Percentiles rank a stretch among this genome's conserved stretches.
Conservation (phyloP, 2,888 invertebrate species). For the Ormyrus thymus region DNA sequence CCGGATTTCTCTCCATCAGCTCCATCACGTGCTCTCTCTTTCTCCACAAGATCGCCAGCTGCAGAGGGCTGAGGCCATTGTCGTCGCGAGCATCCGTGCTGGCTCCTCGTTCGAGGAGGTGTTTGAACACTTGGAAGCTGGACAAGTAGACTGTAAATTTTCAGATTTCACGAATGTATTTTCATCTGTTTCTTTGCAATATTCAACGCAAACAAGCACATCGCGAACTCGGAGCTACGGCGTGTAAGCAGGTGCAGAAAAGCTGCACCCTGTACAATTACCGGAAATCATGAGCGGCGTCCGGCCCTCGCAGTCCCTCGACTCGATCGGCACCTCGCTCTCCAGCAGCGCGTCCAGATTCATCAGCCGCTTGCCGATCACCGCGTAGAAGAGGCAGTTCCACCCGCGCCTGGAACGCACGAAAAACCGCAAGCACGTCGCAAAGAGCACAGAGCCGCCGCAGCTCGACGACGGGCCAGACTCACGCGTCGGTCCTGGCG, state of each 20-base stretch:
- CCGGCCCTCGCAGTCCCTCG: constrained; percentile 56
- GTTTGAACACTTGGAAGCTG: constrained; percentile 54
- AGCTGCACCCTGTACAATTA: constrained; percentile 17
- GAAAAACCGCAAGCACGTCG: constrained; percentile 1
- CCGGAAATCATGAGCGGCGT: constrained; percentile 63
- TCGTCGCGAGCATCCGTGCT: constrained; percentile 54
- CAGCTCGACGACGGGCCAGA: background rate
- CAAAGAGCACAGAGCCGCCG: background rate
- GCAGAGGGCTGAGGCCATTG: constrained; percentile 57
- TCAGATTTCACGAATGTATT: background rate
- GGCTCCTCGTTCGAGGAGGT: constrained; percentile 57
- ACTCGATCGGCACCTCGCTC: constrained; percentile 49
- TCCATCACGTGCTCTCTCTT: constrained; percentile 59
- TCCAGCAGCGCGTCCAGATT: constrained; percentile 59
- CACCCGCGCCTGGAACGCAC: constrained; percentile 58
- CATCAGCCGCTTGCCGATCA: constrained; percentile 57
- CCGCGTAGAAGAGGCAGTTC: constrained; percentile 61
- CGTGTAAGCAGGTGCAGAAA: background rate
- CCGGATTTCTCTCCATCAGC: constrained; percentile 51
- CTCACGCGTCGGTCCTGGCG: constrained; percentile 59
- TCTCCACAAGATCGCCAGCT: constrained; percentile 59
- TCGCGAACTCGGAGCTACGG: background rate
- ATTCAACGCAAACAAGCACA: background rate
- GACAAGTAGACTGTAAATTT: constrained; percentile 58
- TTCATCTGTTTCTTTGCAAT: background rate